Evolutionary conservation across 35 echinoderm and acorn worm species (phyloP).

Genomic region (Apostichopus californicus): DNA sequence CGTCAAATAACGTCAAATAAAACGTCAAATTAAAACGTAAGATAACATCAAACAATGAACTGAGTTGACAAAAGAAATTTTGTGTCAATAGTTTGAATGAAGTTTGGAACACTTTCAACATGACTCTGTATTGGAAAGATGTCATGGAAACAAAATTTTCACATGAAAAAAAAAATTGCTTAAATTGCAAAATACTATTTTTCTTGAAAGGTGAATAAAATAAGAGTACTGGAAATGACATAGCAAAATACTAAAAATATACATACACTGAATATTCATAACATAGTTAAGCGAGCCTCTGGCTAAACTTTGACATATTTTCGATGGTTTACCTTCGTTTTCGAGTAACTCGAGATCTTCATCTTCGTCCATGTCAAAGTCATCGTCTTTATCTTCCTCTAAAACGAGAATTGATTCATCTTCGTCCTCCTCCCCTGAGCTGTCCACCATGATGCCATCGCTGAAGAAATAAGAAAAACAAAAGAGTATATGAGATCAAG

Average conservation of each 20-base stretch:
- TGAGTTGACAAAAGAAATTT: no score
- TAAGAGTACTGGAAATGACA: not conserved
- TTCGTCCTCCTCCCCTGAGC: conserved; percentile 36
- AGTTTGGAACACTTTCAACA: no score
- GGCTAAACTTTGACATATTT: not conserved
- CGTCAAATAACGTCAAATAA: no score
- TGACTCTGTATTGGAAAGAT: not conserved
- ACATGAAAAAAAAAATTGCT: not conserved
- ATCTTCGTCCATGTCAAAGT: conserved; percentile 15
- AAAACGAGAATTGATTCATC: conserved; percentile 22
- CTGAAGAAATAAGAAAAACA: not conserved
- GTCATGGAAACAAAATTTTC: not conserved
- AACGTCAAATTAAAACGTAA: no score
- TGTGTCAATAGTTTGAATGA: no score
- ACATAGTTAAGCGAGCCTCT: no score
- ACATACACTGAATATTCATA: not conserved
- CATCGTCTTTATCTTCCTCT: conserved; percentile 27
- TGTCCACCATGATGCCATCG: conserved; percentile 41
- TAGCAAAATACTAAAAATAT: no score
- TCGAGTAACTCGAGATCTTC: conserved; percentile 10
- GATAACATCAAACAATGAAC: no score
- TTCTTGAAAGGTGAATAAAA: not conserved
- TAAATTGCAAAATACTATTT: not conserved
- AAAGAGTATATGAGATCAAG: not conserved
- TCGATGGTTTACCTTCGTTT: not conserved